Evolutionary conservation across 64 coral and sea anemone species (phyloP), one percentile per base, ranked within the genome.

Genomic region (Astreopora myriophthalma): DNA sequence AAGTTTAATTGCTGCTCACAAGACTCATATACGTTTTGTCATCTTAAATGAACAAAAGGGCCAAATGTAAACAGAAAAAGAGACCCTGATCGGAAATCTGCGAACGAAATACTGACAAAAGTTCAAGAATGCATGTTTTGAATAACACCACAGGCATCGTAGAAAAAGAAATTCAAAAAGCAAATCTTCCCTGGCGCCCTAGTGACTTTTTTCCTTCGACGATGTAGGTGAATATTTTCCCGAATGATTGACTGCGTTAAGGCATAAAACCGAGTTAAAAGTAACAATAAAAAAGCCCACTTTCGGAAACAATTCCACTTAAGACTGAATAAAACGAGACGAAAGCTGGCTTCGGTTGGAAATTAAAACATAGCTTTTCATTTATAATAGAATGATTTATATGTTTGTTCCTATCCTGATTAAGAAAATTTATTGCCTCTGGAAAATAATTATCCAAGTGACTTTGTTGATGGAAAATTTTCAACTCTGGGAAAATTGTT

Each of bases 351-450:
- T 65, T 37, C 8, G 49, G 22, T 38, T 36, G 1, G 29, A 80
- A 19, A 63, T 83, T 83, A 64, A 83, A 58, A 83, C 32, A 83
- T 64, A 22, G 32, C 70, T 64, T 83, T 6, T 31, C 32, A 17
- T 64, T 64, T 83, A 36, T 65, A 83, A 83, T 83, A 57, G 29
- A 83, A 83, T 83, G 52, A 83, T 62, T 83, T 83, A 39, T 25
- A 65, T 64, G 57, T 63, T 83, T 83, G 79, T 64, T 83, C 55
- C 55, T 34, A 1, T 20, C 20, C 19, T 83, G 79, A 83, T 83
- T 64, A 64, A 37, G 58, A 82, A 83, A 83, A 83, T 83, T 36
- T 83, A 83, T 83, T 83, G 57, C 79, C 57, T 5, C 32, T 83
- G 57, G 52, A 83, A 83, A 83, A 64, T 64, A 65, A 83, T 83